A percentile compares a stretch with the other conserved stretches of the same genome.
Conservation (phyloP, 2,113 vertebrate species). For the Nannobrachium achirus region DNA sequence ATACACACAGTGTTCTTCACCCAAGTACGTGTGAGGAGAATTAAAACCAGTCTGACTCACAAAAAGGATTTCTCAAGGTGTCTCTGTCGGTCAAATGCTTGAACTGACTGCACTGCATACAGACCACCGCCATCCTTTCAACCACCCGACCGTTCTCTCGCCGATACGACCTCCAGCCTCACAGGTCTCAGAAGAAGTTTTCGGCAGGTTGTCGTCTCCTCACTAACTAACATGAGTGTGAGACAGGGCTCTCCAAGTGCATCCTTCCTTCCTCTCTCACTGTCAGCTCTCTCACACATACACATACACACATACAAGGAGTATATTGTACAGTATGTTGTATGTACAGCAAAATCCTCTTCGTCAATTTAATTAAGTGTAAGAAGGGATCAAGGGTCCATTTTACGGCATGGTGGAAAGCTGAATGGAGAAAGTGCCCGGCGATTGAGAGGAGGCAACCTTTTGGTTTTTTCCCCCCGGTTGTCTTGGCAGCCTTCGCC, state of each 20-base stretch:
- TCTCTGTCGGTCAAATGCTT: slow-evolving; percentile 26
- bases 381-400: too few relatives aligned
- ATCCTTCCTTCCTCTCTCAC: too few relatives aligned
- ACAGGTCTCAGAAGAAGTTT: too few relatives aligned
- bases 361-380: too few relatives aligned
- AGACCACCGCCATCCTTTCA: slow-evolving; percentile 18
- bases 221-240: too few relatives aligned
- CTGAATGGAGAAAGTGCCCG: slow-evolving; percentile 13
- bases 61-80: slow-evolving; percentile 23
- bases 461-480: slow-evolving; percentile 48
- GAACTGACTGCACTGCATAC: slow-evolving; percentile 36
- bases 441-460: slow-evolving; percentile 31
- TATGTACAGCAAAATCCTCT: too few relatives aligned
- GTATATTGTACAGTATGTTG: neutral
- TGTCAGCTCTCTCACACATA: neutral
- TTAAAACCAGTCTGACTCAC: slow-evolving; percentile 27
- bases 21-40: slow-evolving; percentile 20
- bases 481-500: slow-evolving; percentile 61
- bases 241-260: too few relatives aligned
- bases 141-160: too few relatives aligned
- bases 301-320: neutral
- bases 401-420: neutral
- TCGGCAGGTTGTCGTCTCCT: too few relatives aligned
- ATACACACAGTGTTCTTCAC: slow-evolving; percentile 24
- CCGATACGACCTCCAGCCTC: too few relatives aligned